phyloP scores from a whole-genome alignment of 1,140 invertebrate genomes.

The Campodea augens region DNA sequence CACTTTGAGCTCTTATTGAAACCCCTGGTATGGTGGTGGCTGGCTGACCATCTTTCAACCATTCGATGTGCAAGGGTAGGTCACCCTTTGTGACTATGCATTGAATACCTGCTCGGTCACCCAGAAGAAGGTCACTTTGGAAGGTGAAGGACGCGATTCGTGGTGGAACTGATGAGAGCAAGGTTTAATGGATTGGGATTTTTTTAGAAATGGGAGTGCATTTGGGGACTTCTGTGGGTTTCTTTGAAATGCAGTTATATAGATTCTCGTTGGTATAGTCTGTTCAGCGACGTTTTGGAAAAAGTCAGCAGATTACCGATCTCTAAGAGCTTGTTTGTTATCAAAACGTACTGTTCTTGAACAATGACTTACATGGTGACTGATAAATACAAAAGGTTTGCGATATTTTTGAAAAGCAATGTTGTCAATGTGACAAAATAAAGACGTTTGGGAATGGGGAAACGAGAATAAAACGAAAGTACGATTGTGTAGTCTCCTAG shows the following conservation, averaged over 20 bases:
- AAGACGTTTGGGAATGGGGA: too few species aligned
- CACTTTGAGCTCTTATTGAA: conserved; percentile 21
- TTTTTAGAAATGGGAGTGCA: background rate
- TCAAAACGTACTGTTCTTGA: too few species aligned
- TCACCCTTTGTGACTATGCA: conserved; percentile 33
- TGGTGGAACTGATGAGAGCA: conserved; percentile 25
- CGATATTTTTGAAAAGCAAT: too few species aligned
- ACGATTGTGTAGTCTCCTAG: too few species aligned
- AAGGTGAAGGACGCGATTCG: conserved; percentile 29
- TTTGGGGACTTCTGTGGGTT: background rate
- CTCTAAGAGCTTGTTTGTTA: too few species aligned
- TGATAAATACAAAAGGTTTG: too few species aligned
- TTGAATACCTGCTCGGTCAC: conserved; percentile 26
- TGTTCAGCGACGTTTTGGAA: too few species aligned
- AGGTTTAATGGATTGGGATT: background rate
- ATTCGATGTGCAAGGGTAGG: conserved; percentile 28
- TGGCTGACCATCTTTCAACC: conserved; percentile 25
- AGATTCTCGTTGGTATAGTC: too few species aligned
- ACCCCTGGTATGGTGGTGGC: background rate
- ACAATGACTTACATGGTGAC: too few species aligned
- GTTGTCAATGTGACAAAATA: too few species aligned
- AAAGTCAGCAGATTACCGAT: too few species aligned
- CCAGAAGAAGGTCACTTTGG: conserved; percentile 22
- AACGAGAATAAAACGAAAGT: too few species aligned
- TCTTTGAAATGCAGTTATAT: background rate